Evolutionary conservation across 30 jellyfish, hydroid and myxozoan genomes (phyloP).

Genomic region (Rhopilema esculentum): DNA sequence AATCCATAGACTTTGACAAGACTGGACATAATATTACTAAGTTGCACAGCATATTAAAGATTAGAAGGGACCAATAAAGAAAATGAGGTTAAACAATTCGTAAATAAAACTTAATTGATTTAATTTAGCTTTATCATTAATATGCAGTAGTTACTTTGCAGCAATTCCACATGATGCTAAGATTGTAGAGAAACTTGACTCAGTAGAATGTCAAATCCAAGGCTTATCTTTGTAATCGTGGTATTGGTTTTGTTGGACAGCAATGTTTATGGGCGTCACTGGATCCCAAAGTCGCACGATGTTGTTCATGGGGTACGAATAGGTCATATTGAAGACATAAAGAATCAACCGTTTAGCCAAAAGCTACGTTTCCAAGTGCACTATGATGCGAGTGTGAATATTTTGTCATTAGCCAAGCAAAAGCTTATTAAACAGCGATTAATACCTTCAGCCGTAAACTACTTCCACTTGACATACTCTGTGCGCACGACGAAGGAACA

Average conservation of each 20-base stretch:
- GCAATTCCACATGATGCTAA: not conserved
- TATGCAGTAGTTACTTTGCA: not conserved
- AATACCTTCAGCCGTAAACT: conserved; percentile 86
- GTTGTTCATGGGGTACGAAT: conserved; percentile 85
- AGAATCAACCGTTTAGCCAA: conserved; percentile 67
- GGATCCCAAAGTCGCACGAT: conserved; percentile 87
- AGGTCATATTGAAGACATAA: conserved; percentile 74
- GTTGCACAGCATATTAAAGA: no score
- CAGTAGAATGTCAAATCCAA: not conserved
- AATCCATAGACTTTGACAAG: no score
- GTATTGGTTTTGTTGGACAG: not conserved
- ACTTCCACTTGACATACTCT: conserved; percentile 77
- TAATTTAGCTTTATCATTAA: not conserved
- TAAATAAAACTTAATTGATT: no score
- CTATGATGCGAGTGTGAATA: conserved; percentile 75
- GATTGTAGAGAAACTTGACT: not conserved
- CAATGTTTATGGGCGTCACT: conserved; percentile 38
- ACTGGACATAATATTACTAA: no score
- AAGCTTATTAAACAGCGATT: conserved; percentile 67
- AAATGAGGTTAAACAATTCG: not conserved
- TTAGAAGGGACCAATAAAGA: no score
- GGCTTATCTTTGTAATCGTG: not conserved
- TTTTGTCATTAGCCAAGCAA: conserved; percentile 55
- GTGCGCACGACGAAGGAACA: conserved; percentile 73
- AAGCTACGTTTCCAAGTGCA: conserved; percentile 74